Base-by-base conservation (phyloP, 2,113 vertebrate species). In the Ctenodactylus gundi region DNA sequence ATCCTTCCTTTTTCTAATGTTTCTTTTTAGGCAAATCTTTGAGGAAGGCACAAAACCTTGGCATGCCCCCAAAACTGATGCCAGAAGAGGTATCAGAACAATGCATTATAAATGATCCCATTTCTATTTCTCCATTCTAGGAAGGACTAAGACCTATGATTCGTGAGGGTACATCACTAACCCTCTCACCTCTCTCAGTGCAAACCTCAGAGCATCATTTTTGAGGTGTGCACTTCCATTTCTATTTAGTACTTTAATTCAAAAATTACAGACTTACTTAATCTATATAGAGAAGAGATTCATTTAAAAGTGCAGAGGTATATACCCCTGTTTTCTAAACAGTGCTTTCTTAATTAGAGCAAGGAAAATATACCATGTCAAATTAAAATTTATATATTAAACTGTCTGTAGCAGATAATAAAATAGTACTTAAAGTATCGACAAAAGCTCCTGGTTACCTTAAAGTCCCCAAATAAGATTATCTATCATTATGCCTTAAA, bases 311-410 rank as follows among this genome's bases (percentile, higher is more conserved):
- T 67, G 51, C 49, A 4, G 6, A 49, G 1, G 6, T 67, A 57
- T 81, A 27, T n/a, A n/a, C 25, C 65, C 57, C 83, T 17, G 64
- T 58, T 90, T 94, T 62, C 18, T 57, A 34, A 91, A 67, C 57
- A 39, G 34, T 4, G 72, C 11, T 4, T 85, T 94, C 93, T 82
- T 46, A 68, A 72, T 80, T 70, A 92, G 88, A 25, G 67, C 49
- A 72, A 29, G 58, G 55, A 31, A 97, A 93, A 91, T 93, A 39
- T 85, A 65, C 8, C 73, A 29, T 65, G 60, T 55, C 7, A 75
- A 88, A 80, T 57, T 88, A 88, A 93, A 96, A 85, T 72, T 1
- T 23, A 46, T 41, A 81, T n/a, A n/a, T n/a, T n/a, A 93, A 91
- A 77, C 55, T 85, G 76, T n/a, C n/a, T 49, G 4, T 7, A 62